These are phyloP conservation scores for Batillaria attramentaria DNA, from an alignment of 1,140 invertebrate species.

Conservation along the genomic window DNA sequence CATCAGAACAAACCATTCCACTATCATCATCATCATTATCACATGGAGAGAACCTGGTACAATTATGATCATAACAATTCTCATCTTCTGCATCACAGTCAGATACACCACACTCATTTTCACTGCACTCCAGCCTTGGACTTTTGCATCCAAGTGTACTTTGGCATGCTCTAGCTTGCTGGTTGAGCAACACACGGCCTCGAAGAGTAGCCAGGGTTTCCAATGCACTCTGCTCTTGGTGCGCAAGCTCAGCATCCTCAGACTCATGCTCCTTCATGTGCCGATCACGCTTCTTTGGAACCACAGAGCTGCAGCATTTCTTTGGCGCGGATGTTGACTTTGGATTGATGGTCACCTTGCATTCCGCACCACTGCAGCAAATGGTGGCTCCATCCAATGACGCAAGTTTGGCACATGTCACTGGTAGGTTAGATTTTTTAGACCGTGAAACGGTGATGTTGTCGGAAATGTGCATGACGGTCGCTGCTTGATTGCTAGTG, in stretches of 20 bases:
- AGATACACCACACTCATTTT: too few relatives aligned
- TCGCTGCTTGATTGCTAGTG: neutral
- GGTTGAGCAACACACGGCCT: neutral
- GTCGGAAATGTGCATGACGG: neutral
- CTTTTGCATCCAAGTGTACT: too few relatives aligned
- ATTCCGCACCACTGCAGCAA: conserved; percentile 57
- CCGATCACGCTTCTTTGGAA: conserved; percentile 67
- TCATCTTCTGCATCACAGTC: too few relatives aligned
- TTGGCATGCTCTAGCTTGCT: neutral
- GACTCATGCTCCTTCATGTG: conserved; percentile 65
- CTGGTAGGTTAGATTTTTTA: neutral
- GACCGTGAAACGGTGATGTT: neutral
- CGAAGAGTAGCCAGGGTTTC: conserved; percentile 3
- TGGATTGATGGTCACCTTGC: conserved; percentile 60
- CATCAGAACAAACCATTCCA: too few relatives aligned
- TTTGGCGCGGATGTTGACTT: conserved; percentile 33
- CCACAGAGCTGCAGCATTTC: conserved; percentile 66
- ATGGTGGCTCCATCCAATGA: conserved; percentile 9
- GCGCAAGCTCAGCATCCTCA: conserved; percentile 22
- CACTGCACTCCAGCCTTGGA: too few relatives aligned
- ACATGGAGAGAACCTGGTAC: too few relatives aligned
- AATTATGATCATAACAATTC: too few relatives aligned
- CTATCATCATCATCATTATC: too few relatives aligned
- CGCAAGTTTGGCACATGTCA: neutral
- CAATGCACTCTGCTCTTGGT: conserved; percentile 22